A percentile compares a stretch with the other conserved stretches of the same genome.
Conservation (phyloP, 1,140 invertebrate genomes). For the Drosophila takahashii region DNA sequence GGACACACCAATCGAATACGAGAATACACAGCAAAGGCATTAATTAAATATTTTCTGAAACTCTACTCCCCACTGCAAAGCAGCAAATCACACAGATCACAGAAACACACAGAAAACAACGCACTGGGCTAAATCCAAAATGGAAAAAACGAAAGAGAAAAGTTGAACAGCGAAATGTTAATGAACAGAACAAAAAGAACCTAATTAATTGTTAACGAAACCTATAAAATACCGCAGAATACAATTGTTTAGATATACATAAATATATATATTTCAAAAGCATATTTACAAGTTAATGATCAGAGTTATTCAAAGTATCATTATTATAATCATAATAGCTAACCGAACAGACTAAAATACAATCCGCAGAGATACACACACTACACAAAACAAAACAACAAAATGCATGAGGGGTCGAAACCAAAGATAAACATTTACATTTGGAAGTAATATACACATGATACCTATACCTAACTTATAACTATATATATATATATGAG, state of each 20-base stretch:
- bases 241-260: conserved; percentile 58
- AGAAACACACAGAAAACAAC: conserved; percentile 56
- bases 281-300: conserved; percentile 77
- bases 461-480: conserved; percentile 48
- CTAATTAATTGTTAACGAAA: conserved; percentile 76
- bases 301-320: conserved; percentile 69
- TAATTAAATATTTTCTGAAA: conserved; percentile 69
- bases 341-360: conserved; percentile 46
- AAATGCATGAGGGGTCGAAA: conserved; percentile 45
- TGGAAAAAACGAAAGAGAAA: conserved; percentile 41
- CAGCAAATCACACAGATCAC: conserved; percentile 45
- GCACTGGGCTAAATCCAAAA: conserved; percentile 67
- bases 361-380: conserved; percentile 35
- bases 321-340: conserved; percentile 55
- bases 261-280: conserved; percentile 55
- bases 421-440: conserved; percentile 75
- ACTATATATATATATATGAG: conserved; percentile 59
- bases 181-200: conserved; percentile 44
- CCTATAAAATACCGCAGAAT: conserved; percentile 37
- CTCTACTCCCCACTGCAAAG: conserved; percentile 66
- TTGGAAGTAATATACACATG: conserved; percentile 63
- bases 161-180: conserved; percentile 69
- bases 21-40: conserved; percentile 17
- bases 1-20: conserved; percentile 41
- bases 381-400: no score